Percentiles rank a stretch among this genome's conserved stretches.
phyloP scores from a whole-genome alignment of 2,113 vertebrate genomes.

The Ochotona curzoniae region DNA sequence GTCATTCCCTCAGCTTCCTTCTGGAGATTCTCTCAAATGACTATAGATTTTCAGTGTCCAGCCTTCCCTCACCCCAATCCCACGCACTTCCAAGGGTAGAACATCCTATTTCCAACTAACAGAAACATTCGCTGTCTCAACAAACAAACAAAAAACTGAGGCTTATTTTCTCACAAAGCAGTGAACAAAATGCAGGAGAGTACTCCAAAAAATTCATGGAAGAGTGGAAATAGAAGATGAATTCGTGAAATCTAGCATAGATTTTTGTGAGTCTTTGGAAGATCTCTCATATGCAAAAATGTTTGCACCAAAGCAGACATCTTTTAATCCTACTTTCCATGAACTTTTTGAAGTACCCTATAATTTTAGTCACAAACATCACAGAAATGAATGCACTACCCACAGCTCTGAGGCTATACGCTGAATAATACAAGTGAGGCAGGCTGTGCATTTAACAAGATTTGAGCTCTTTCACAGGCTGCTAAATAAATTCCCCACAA shows the following conservation, averaged over 20 bases:
- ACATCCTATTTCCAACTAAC: neutral
- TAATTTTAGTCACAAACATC: neutral
- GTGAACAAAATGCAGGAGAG: neutral
- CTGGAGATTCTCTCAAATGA: slow-evolving; percentile 27
- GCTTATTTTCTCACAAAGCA: neutral
- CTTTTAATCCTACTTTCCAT: too few species aligned
- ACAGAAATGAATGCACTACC: neutral
- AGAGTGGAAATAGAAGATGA: too few species aligned
- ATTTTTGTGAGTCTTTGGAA: too few species aligned
- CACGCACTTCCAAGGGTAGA: neutral
- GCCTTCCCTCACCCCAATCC: too few species aligned
- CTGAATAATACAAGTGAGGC: neutral
- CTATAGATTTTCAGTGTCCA: neutral
- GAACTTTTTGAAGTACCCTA: too few species aligned
- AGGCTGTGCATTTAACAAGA: neutral
- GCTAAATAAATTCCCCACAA: neutral
- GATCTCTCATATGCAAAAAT: too few species aligned
- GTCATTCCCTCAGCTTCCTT: neutral
- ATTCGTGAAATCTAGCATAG: too few species aligned
- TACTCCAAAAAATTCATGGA: too few species aligned
- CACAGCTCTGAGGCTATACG: neutral
- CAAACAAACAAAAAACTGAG: neutral
- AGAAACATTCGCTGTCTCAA: neutral
- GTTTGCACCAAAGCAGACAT: too few species aligned
- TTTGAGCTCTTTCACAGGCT: neutral